Percentiles rank a stretch among this genome's conserved stretches.
phyloP scores from a whole-genome alignment of 2,888 invertebrate species.

The Thymelicus lineola region DNA sequence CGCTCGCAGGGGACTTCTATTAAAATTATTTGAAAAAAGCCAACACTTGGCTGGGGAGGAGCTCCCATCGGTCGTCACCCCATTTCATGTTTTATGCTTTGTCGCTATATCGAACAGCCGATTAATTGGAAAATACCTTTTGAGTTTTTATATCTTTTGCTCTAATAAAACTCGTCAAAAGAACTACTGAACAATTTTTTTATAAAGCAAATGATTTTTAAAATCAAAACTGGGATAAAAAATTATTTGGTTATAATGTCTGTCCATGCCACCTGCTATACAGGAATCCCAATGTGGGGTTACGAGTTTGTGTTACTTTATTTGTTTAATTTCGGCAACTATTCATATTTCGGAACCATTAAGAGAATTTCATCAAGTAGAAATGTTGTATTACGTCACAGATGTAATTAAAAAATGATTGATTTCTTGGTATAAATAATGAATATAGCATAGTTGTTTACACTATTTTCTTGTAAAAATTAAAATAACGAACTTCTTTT shows the following conservation, averaged over 20 bases:
- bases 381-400: no score
- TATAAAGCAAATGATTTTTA: background rate
- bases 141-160: conserved; percentile 32
- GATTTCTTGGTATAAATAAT: no score
- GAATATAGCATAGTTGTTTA: no score
- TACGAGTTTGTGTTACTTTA: no score
- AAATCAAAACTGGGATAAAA: background rate
- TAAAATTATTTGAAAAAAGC: conserved; percentile 81
- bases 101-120: conserved; percentile 39
- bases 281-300: no score
- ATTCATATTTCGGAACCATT: no score
- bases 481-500: conserved; percentile 17
- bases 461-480: background rate
- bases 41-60: conserved; percentile 54
- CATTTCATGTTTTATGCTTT: conserved; percentile 62
- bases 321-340: no score
- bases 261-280: no score
- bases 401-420: no score
- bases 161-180: conserved; percentile 23
- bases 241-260: background rate
- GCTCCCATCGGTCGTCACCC: conserved; percentile 51
- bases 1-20: conserved; percentile 69
- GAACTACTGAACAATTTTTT: background rate
- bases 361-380: no score
- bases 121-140: conserved; percentile 42